These are phyloP conservation scores for Drymonia ruficornis DNA, from an alignment of 2,888 invertebrate species.

Conservation along the genomic window DNA sequence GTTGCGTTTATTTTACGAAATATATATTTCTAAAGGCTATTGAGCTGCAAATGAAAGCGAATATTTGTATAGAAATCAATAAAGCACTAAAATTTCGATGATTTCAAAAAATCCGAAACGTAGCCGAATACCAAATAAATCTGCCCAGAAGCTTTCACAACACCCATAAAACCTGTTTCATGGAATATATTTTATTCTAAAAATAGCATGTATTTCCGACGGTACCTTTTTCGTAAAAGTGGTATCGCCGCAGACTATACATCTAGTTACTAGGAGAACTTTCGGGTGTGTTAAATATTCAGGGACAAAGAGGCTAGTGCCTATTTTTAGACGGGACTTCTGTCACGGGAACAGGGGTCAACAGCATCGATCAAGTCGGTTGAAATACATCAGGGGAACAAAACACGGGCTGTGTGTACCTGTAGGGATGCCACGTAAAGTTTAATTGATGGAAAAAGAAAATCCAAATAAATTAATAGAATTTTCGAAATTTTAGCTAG, in stretches of 20 bases:
- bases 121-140: not conserved
- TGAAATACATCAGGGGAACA: slow-evolving; percentile 20
- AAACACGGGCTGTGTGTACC: slow-evolving; percentile 2
- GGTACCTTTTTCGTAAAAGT: slow-evolving; percentile 13
- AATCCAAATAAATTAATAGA: no score
- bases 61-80: not conserved
- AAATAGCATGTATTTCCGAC: slow-evolving; percentile 1
- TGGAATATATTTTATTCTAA: not conserved
- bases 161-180: not conserved
- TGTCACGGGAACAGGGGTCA: slow-evolving; percentile 21
- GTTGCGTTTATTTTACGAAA: slow-evolving; percentile 5
- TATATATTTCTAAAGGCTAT: not conserved
- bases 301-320: slow-evolving; percentile 29
- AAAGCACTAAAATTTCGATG: no score
- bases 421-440: not conserved
- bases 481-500: no score
- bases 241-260: slow-evolving; percentile 22
- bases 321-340: slow-evolving; percentile 27
- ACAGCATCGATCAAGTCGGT: slow-evolving; percentile 26
- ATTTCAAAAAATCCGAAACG: no score
- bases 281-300: slow-evolving; percentile 31
- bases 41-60: not conserved
- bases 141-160: not conserved
- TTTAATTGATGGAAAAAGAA: no score
- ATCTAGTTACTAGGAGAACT: slow-evolving; percentile 16